Conservation (phyloP, 2,888 invertebrate species). For the Synanthedon formicaeformis region DNA sequence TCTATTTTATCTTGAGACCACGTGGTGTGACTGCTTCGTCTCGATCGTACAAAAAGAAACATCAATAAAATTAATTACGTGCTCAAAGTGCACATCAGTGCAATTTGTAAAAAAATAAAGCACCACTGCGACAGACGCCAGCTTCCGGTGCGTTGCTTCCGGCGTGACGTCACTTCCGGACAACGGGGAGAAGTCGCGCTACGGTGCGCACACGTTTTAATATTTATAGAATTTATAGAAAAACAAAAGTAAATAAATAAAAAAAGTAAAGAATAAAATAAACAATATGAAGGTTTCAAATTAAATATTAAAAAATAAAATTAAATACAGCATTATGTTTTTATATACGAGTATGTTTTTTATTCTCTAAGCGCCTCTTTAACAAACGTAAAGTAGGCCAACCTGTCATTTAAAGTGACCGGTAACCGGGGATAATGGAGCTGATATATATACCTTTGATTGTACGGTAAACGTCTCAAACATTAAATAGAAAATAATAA, state of each 20-base stretch:
- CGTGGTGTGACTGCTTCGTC: no score
- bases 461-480: no score
- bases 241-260: neutral
- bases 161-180: constrained; percentile 11
- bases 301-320: no score
- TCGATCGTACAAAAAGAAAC: neutral
- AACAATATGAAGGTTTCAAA: neutral
- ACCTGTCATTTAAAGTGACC: no score
- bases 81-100: constrained; percentile 9
- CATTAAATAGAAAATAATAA: no score
- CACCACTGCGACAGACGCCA: constrained; percentile 20
- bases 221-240: neutral
- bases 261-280: neutral
- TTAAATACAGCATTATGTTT: no score
- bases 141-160: constrained; percentile 37
- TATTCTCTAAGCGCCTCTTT: no score
- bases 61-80: constrained; percentile 8
- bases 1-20: no score
- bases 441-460: no score
- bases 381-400: no score
- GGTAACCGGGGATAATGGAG: no score
- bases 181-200: neutral
- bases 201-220: neutral
- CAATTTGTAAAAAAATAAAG: constrained; percentile 8
- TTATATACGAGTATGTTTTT: no score